Evolutionary conservation across 2,888 invertebrate species (phyloP).

Genomic region (Resseliella maxima): DNA sequence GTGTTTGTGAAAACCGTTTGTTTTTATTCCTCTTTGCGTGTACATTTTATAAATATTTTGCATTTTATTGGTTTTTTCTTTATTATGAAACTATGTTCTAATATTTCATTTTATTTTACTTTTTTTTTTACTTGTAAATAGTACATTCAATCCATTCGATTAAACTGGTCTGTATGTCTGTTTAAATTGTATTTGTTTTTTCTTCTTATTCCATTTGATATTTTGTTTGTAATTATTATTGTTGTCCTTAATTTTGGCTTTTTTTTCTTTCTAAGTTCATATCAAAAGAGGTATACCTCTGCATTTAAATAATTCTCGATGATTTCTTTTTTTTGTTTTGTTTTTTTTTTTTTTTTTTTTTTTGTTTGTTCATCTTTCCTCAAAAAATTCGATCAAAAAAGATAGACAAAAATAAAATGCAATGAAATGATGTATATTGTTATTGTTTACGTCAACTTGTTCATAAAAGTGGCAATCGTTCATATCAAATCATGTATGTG

Average conservation of each 20-base stretch:
- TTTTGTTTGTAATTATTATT: too few relatives aligned
- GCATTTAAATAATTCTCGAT: too few relatives aligned
- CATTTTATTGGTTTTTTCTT: not conserved
- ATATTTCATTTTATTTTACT: not conserved
- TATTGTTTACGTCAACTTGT: not conserved
- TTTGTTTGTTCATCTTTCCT: too few relatives aligned
- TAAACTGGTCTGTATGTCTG: not conserved
- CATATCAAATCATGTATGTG: not conserved
- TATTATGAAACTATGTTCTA: not conserved
- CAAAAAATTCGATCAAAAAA: too few relatives aligned
- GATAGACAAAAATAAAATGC: too few relatives aligned
- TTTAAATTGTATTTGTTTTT: not conserved
- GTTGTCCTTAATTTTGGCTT: conserved; percentile 3
- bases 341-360: not conserved
- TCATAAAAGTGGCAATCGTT: not conserved
- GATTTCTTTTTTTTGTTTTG: not conserved
- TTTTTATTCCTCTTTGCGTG: too few relatives aligned
- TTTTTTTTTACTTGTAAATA: conserved; percentile 11
- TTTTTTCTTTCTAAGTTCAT: not conserved
- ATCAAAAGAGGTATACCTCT: not conserved
- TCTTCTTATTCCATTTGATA: too few relatives aligned
- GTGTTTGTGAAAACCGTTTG: too few relatives aligned
- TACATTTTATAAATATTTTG: conserved; percentile 11
- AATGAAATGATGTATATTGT: not conserved
- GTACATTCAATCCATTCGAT: conserved; percentile 15